Percentiles rank a stretch among this genome's conserved stretches.
Conservation (phyloP, 2,797 vertebrate genomes). For the Oryzias sinensis region DNA sequence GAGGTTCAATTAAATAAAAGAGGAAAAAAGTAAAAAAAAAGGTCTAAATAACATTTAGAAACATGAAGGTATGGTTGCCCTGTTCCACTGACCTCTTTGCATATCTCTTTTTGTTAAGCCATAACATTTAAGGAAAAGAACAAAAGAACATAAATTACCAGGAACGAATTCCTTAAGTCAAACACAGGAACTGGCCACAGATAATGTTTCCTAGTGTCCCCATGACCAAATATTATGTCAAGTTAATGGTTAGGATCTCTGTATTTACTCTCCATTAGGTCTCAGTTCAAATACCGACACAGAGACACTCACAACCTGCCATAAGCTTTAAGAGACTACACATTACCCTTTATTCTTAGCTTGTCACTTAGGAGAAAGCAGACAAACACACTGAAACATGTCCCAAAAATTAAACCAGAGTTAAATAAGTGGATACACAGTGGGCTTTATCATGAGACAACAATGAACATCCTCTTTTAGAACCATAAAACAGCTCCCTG, state of each 20-base stretch:
- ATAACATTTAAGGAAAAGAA: constrained; percentile 25
- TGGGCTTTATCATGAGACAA: constrained; percentile 66
- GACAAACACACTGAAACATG: constrained; percentile 49
- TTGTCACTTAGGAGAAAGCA: constrained; percentile 69
- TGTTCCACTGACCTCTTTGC: not conserved
- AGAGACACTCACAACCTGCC: constrained; percentile 29
- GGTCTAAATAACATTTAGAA: not conserved
- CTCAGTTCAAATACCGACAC: constrained; percentile 52
- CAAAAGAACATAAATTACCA: constrained; percentile 49
- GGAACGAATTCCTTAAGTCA: constrained; percentile 64
- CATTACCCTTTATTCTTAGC: constrained; percentile 52
- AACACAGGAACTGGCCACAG: constrained; percentile 63
- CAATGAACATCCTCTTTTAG: constrained; percentile 55
- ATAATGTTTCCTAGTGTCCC: constrained; percentile 75
- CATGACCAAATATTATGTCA: constrained; percentile 76
- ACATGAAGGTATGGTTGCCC: not conserved
- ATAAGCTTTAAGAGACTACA: constrained; percentile 62
- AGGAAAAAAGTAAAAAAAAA: not conserved
- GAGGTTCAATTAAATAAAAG: not conserved
- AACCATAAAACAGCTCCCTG: constrained; percentile 64
- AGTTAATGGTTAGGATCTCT: constrained; percentile 92
- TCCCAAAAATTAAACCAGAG: constrained; percentile 50
- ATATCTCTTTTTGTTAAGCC: constrained; percentile 18
- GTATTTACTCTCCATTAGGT: constrained; percentile 89
- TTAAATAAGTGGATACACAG: constrained; percentile 46